Percentiles rank a stretch among this genome's conserved stretches.
These are phyloP conservation scores for Coelopa pilipes DNA, from an alignment of 2,888 invertebrate species.

Conservation along the genomic window DNA sequence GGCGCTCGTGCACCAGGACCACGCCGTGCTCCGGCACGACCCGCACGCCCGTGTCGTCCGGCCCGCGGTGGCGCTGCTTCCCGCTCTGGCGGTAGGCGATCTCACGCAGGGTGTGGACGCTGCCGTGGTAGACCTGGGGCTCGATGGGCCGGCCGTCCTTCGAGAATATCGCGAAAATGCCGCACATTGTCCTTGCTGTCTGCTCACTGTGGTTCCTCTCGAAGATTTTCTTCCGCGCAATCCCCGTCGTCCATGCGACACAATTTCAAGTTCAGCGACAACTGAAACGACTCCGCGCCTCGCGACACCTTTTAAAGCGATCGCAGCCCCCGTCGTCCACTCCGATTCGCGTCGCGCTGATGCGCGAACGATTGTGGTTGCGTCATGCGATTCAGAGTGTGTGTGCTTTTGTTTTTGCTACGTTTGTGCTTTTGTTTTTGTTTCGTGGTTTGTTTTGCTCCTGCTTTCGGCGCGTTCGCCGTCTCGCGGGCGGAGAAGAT, in stretches of 20 bases:
- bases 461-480: neutral
- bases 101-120: conserved; percentile 57
- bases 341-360: conserved; percentile 9
- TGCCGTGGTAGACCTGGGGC: conserved; percentile 50
- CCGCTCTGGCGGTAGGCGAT: conserved; percentile 63
- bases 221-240: neutral
- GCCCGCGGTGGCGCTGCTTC: conserved; percentile 64
- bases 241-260: neutral
- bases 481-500: neutral
- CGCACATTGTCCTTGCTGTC: conserved; percentile 57
- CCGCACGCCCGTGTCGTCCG: conserved; percentile 62
- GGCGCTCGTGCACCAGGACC: conserved; percentile 62
- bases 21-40: conserved; percentile 58
- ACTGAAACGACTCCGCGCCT: conserved; percentile 26
- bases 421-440: neutral
- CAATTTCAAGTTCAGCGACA: conserved; percentile 25
- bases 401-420: conserved; percentile 8
- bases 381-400: conserved; percentile 24
- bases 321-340: neutral
- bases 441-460: neutral
- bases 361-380: conserved; percentile 16
- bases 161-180: conserved; percentile 65
- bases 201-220: neutral
- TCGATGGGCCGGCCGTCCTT: conserved; percentile 55
- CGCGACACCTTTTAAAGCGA: conserved; percentile 39